Conservation (phyloP, 2,797 vertebrate genomes). For the Amblyopsis hoosieri region DNA sequence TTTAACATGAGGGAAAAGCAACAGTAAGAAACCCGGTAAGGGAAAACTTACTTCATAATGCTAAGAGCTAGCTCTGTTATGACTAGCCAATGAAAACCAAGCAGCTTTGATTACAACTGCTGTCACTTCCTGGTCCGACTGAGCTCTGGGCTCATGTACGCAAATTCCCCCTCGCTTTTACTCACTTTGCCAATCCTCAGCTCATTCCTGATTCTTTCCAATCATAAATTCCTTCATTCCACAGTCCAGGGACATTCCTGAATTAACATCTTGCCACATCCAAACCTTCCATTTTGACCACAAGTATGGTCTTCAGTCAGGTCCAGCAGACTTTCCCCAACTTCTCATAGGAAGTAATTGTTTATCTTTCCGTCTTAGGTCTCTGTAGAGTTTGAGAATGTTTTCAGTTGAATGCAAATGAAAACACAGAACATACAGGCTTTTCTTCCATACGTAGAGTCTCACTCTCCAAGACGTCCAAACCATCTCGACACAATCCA, state of each 20-base stretch:
- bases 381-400: neutral
- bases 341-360: neutral
- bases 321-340: neutral
- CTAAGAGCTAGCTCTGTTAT: slow-evolving; percentile 20
- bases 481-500: neutral
- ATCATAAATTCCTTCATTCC: slow-evolving; percentile 23
- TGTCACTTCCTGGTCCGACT: slow-evolving; percentile 40
- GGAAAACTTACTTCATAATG: slow-evolving; percentile 2
- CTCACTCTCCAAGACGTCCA: neutral
- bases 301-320: slow-evolving; percentile 3
- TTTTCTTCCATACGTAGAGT: too few species aligned
- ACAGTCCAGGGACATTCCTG: slow-evolving; percentile 20
- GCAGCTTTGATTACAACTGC: slow-evolving; percentile 43
- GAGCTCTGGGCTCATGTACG: slow-evolving; percentile 29
- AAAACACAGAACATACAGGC: neutral
- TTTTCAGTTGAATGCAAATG: slow-evolving; percentile 12
- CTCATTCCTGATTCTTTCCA: slow-evolving; percentile 21
- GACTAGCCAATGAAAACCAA: slow-evolving; percentile 29
- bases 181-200: slow-evolving; percentile 19
- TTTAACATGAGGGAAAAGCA: neutral
- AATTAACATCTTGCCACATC: slow-evolving; percentile 8
- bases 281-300: slow-evolving; percentile 15
- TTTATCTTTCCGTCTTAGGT: slow-evolving; percentile 10
- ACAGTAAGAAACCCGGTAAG: neutral
- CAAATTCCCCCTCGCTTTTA: slow-evolving; percentile 6